Conservation (phyloP, 2,888 invertebrate genomes). For the Stenchaetothrips biformis region DNA sequence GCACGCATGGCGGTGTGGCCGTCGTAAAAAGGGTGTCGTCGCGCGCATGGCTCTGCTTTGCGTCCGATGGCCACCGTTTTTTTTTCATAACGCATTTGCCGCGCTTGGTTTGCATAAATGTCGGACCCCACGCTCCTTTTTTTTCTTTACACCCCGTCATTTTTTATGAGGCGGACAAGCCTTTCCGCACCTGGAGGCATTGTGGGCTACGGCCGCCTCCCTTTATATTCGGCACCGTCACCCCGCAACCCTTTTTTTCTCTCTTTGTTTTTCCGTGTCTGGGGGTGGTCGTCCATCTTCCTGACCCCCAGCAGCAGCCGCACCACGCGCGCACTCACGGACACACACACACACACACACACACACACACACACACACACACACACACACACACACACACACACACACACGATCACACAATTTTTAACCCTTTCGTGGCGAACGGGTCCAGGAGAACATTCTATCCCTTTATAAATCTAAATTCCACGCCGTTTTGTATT, state of each 20-base stretch:
- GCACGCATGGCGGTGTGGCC: neutral
- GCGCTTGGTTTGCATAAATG: conserved; percentile 22
- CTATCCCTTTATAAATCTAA: too few species aligned
- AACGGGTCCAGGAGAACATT: neutral
- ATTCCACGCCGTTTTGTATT: too few species aligned
- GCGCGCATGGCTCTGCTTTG: neutral
- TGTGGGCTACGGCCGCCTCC: neutral
- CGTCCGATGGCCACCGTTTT: neutral
- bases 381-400: neutral
- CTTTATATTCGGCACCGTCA: neutral
- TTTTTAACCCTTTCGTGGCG: neutral
- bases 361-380: neutral
- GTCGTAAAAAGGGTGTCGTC: neutral
- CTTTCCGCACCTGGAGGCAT: conserved; percentile 14
- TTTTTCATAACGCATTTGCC: neutral
- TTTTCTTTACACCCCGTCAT: neutral
- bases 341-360: neutral
- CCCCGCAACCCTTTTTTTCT: conserved; percentile 14
- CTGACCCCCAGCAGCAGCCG: conserved; percentile 12
- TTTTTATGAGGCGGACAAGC: conserved; percentile 23
- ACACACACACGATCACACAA: neutral
- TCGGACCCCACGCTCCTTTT: neutral
- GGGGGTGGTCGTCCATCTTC: conserved; percentile 16
- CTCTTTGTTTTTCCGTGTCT: conserved; percentile 19
- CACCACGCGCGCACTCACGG: neutral